Evolutionary conservation across 2,888 invertebrate species (phyloP).

Genomic region (Meghimatium bilineatum): DNA sequence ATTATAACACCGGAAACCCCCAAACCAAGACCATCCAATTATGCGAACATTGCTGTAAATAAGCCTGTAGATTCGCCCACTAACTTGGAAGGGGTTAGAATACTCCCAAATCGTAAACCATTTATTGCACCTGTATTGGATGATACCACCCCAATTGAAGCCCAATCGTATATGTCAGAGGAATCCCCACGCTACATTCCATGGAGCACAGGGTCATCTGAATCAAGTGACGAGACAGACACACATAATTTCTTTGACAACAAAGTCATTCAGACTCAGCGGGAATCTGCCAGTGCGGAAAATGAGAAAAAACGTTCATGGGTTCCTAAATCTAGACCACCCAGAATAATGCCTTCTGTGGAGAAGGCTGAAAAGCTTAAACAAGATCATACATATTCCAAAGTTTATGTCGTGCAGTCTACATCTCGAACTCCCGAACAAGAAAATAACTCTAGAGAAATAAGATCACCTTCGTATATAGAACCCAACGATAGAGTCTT

Average conservation of each 20-base stretch:
- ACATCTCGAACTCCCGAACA: neutral
- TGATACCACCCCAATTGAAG: neutral
- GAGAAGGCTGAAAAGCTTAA: neutral
- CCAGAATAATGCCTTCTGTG: conserved; percentile 1
- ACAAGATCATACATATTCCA: neutral
- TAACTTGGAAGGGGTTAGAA: conserved; percentile 6
- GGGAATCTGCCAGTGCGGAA: neutral
- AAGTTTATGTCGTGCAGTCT: neutral
- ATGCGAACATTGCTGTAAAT: neutral
- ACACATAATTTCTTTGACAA: conserved; percentile 28
- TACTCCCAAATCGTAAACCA: neutral
- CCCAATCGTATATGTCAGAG: neutral
- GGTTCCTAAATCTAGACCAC: conserved; percentile 36
- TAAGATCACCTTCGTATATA: conserved; percentile 4
- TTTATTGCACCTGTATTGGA: neutral
- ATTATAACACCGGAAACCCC: conserved; percentile 9
- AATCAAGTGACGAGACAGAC: conserved; percentile 14
- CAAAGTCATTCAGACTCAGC: neutral
- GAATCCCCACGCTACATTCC: neutral
- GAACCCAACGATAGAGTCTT: conserved; percentile 18
- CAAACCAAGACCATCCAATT: neutral
- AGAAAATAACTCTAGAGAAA: neutral
- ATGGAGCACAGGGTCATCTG: neutral
- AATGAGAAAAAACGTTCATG: conserved; percentile 39
- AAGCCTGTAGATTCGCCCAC: neutral